Base-by-base conservation (phyloP, 2,797 vertebrate genomes). In the Denticeps clupeoides region DNA sequence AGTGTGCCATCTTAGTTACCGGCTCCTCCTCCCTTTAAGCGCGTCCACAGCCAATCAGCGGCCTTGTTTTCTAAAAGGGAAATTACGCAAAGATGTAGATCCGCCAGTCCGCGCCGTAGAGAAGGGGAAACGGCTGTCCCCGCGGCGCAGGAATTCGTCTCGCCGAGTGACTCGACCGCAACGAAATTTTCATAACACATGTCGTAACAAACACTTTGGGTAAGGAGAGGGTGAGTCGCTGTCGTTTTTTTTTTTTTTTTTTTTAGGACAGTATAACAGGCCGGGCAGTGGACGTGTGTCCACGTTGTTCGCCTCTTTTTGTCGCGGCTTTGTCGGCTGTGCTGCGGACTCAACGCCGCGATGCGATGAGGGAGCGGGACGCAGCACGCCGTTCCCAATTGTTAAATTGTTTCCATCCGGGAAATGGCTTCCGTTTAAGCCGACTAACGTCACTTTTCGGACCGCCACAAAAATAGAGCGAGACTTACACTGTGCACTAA, bases 111-210 rank as follows among this genome's bases (percentile, higher is more conserved):
- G 5, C 50, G 26, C 18, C 9, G 2, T 16, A 33, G 45, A 28
- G 29, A 49, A n/a, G 32, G 16, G 13, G 25, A 15, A 53, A 49
- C 49, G 53, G 54, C 57, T 51, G 56, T 60, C 59, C 52, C 28
- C 45, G 60, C 24, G 53, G 57, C 58, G 64, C 56, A 65, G 46
- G 56, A 53, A 58, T 59, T 57, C 35, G 31, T 66, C 44, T 55
- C 59, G 35, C 55, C 55, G 48, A 35, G 57, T 63, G 59, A 65
- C 49, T 49, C 63, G 21, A 49, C 59, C 50, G 59, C 40, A 49
- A 55, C 56, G 41, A 55, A 45, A 47, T 42, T 58, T 40, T n/a
- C 24, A 41, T 38, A 55, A 15, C 44, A 47, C 24, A 43, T 27
- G 12, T 5, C 19, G 35, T 5, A 38, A 16, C 19, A 19, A 21